Base-by-base conservation (phyloP, 1,140 invertebrate genomes). In the Campoletis sonorensis region DNA sequence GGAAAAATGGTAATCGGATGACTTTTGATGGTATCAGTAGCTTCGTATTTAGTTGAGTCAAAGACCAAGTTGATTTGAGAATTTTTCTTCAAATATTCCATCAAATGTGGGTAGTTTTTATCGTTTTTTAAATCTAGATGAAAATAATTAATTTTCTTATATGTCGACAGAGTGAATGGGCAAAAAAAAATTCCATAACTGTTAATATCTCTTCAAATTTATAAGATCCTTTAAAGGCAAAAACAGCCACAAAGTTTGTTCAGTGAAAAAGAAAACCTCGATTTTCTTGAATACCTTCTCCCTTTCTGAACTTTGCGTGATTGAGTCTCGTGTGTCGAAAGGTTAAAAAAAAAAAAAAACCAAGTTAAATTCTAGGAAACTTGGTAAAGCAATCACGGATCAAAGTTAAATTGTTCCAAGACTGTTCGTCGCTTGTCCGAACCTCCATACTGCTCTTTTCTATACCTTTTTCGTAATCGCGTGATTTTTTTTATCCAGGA, bases 341-440 rank as follows among this genome's bases (percentile, higher is more conserved):
- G 18, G 15, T 49, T 30, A 58, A 49, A 64, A 26, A 23, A 61
- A 61, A n/a, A n/a, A n/a, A n/a, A n/a, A n/a, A n/a, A n/a, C n/a
- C n/a, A n/a, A 26, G 61, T 64, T 64, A 13, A 26, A 26, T 73
- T 51, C 21, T 58, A 18, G 18, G 49, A 75, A 73, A 64, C 49
- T 75, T 75, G 72, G 27, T 75, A 33, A 49, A 58, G 49, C 49
- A 75, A 75, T 75, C 7, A 54, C 49, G 72, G 72, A 75, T 75
- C 5, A 30, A 75, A 75, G 45, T 75, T 49, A 49, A 73, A 73
- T 73, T 58, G 72, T 75, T 75, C 54, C 37, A 49, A 23, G 70
- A 40, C 2, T 33, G 30, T 33, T 33, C 70, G 40, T 45, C 40
- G 40, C 40, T 75, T 13, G 51, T n/a, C 8, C n/a, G 1, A 54